phyloP scores from a whole-genome alignment of 2,113 vertebrate genomes.

The Nothoprocta perdicaria region DNA sequence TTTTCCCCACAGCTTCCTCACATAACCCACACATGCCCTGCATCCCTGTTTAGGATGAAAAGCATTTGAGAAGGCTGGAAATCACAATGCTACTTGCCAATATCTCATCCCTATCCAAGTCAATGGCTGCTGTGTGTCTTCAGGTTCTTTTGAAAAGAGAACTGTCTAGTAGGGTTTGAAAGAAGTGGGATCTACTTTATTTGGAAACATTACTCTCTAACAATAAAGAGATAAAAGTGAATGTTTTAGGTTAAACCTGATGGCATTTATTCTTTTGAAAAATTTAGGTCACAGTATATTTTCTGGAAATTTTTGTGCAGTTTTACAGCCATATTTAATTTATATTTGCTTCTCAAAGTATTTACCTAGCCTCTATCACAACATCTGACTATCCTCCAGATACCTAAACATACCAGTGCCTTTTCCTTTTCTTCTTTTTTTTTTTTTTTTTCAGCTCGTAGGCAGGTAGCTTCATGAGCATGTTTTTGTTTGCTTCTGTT shows the following conservation, averaged over 20 bases:
- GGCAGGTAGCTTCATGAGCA: not conserved
- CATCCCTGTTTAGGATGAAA: not conserved
- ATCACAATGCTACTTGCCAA: not conserved
- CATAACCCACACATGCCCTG: not conserved
- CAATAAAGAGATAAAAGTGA: not conserved
- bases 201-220: not conserved
- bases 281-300: not conserved
- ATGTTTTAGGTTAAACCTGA: accelerated
- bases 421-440: not conserved
- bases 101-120: not conserved
- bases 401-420: not conserved
- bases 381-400: not conserved
- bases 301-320: not conserved
- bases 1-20: not conserved
- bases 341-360: not conserved
- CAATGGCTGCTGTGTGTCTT: not conserved
- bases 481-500: constrained; percentile 22
- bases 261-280: not conserved
- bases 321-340: not conserved
- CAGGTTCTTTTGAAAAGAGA: not conserved
- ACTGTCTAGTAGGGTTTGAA: not conserved
- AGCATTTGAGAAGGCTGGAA: not conserved
- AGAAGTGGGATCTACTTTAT: not conserved
- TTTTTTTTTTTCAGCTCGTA: not conserved
- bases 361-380: not conserved